These are phyloP conservation scores for Onychomys leucogaster DNA, from an alignment of 2,797 vertebrate species.

Conservation along the genomic window DNA sequence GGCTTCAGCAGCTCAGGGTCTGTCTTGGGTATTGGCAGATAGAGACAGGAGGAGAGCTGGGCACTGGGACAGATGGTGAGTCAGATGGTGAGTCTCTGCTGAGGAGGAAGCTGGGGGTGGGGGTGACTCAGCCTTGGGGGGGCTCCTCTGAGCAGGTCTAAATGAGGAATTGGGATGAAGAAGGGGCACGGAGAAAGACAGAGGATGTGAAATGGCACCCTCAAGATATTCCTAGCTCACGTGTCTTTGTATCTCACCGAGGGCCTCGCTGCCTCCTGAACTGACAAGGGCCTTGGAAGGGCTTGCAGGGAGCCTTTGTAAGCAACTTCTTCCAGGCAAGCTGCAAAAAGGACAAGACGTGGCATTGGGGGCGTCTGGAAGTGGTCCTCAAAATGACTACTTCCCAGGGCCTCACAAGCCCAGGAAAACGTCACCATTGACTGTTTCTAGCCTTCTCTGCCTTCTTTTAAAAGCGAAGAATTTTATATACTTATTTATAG, in stretches of 20 bases:
- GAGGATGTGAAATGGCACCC: background rate
- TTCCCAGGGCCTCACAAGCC: background rate
- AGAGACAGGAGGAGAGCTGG: background rate
- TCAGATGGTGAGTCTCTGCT: slow-evolving; percentile 65
- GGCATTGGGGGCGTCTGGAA: background rate
- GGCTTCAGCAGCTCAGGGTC: background rate
- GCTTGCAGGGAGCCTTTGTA: background rate
- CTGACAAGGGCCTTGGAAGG: background rate
- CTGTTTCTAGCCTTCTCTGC: background rate
- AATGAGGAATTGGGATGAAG: slow-evolving; percentile 66
- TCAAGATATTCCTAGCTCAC: slow-evolving; percentile 28
- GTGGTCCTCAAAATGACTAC: background rate
- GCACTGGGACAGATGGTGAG: slow-evolving; percentile 76
- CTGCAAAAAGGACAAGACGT: background rate
- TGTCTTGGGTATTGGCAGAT: background rate
- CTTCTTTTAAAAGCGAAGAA: background rate
- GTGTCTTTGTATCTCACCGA: slow-evolving; percentile 65
- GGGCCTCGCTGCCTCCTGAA: background rate
- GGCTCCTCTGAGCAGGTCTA: slow-evolving; percentile 64
- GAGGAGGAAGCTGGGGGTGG: slow-evolving; percentile 70
- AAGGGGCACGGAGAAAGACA: background rate
- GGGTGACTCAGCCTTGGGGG: slow-evolving; percentile 71
- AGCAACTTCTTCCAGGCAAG: slow-evolving; percentile 29
- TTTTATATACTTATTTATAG: background rate
- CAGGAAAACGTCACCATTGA: no score